Evolutionary conservation across 2,888 invertebrate species (phyloP).

Genomic region (Cyclophora albipunctata): DNA sequence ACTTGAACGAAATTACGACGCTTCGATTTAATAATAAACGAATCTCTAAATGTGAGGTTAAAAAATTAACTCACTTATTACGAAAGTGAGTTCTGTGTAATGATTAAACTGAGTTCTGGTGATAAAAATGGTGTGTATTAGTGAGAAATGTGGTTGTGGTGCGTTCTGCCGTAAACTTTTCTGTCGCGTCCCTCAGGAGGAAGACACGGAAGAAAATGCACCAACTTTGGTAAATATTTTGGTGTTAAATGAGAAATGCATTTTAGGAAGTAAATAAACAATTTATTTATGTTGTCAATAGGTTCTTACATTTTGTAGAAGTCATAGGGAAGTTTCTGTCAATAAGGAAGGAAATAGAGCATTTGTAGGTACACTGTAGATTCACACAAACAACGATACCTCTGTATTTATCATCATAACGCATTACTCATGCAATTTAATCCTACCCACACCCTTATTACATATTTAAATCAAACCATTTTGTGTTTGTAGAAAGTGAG

Average conservation of each 20-base stretch:
- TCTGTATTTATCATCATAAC: no score
- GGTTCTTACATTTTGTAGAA: no score
- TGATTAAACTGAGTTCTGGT: constrained; percentile 19
- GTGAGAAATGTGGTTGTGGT: constrained; percentile 49
- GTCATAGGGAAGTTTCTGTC: no score
- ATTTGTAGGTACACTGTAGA: no score
- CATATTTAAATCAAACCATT: no score
- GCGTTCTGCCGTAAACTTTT: constrained; percentile 55
- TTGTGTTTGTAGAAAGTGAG: no score
- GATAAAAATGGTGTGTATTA: constrained; percentile 39
- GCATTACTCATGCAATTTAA: no score
- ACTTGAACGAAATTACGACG: constrained; percentile 1
- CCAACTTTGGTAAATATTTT: constrained; percentile 13
- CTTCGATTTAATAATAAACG: constrained; percentile 44
- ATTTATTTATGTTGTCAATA: no score
- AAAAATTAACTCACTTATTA: no score
- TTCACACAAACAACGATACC: no score
- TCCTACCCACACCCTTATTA: no score
- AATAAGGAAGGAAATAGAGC: no score
- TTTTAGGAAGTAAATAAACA: not conserved
- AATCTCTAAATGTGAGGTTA: constrained; percentile 16
- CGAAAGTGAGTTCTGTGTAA: not conserved
- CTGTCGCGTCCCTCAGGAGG: constrained; percentile 41
- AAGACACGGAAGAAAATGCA: constrained; percentile 15
- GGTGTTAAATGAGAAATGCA: not conserved